A percentile compares a stretch with the other conserved stretches of the same genome.
Conservation (phyloP, 2,797 vertebrate genomes). For the Anniella stebbinsi region DNA sequence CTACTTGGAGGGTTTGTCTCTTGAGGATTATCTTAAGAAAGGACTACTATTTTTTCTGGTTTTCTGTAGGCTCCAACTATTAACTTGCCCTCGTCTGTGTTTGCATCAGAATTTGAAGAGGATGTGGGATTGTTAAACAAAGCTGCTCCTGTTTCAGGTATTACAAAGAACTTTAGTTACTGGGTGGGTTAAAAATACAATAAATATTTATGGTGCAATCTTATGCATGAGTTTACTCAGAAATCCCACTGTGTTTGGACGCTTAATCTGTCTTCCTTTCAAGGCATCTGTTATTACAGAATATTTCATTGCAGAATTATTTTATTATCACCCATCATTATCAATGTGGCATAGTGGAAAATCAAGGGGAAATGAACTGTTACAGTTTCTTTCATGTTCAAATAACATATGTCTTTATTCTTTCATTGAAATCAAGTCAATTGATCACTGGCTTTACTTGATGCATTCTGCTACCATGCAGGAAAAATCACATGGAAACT, state of each 20-base stretch:
- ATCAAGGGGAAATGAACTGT: not conserved
- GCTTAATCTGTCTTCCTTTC: not conserved
- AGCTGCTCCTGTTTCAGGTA: slow-evolving; percentile 96
- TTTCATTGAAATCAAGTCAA: not conserved
- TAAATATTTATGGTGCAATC: not conserved
- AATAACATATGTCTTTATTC: not conserved
- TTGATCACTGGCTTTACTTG: no score
- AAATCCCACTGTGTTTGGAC: not conserved
- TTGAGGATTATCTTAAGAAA: slow-evolving; percentile 1
- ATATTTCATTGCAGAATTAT: not conserved
- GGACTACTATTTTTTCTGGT: not conserved
- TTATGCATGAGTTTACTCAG: not conserved
- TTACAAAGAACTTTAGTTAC: not conserved
- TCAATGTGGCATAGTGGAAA: not conserved
- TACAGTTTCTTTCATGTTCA: not conserved
- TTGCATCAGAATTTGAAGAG: slow-evolving; percentile 97
- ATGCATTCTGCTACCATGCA: not conserved
- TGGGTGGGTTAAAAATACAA: no score
- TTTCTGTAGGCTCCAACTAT: slow-evolving; percentile 83
- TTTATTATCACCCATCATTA: not conserved
- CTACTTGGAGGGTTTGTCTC: not conserved
- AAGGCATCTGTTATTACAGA: not conserved
- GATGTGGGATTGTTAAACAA: slow-evolving; percentile 97
- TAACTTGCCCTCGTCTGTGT: slow-evolving; percentile 95
- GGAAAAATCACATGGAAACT: not conserved